Evolutionary conservation across 2,797 vertebrate species (phyloP).

Genomic region (Chromobotia macracanthus): DNA sequence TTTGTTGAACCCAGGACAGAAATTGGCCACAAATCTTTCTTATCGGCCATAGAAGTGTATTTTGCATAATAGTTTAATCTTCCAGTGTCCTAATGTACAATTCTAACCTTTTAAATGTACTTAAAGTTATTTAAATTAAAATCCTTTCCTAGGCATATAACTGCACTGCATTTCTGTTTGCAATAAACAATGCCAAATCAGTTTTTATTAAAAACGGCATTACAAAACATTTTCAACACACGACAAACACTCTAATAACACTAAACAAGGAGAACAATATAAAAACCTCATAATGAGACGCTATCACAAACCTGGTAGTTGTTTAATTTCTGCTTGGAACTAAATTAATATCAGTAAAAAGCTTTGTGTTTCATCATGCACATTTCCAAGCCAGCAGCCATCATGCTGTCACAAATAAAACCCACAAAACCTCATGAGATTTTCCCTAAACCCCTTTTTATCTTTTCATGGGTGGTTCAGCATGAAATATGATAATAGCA

Average conservation of each 20-base stretch:
- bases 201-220: too few species aligned
- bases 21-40: too few species aligned
- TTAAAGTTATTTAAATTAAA: too few species aligned
- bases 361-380: background rate
- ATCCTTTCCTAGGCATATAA: too few species aligned
- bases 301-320: background rate
- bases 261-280: background rate
- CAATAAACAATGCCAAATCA: background rate
- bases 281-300: background rate
- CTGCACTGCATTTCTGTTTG: too few species aligned
- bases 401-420: slow-evolving; percentile 11
- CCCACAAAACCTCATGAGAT: slow-evolving; percentile 12
- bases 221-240: background rate
- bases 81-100: too few species aligned
- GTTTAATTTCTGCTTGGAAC: background rate
- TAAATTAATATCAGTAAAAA: background rate
- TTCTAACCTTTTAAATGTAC: too few species aligned
- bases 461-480: background rate
- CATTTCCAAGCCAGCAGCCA: slow-evolving; percentile 1
- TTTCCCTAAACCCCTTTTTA: slow-evolving; percentile 5
- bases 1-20: background rate
- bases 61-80: too few species aligned
- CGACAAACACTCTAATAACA: background rate
- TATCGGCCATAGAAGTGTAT: too few species aligned
- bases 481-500: slow-evolving; percentile 17